Base-by-base conservation (phyloP, 2,797 vertebrate genomes). In the Margarornis squamiger region DNA sequence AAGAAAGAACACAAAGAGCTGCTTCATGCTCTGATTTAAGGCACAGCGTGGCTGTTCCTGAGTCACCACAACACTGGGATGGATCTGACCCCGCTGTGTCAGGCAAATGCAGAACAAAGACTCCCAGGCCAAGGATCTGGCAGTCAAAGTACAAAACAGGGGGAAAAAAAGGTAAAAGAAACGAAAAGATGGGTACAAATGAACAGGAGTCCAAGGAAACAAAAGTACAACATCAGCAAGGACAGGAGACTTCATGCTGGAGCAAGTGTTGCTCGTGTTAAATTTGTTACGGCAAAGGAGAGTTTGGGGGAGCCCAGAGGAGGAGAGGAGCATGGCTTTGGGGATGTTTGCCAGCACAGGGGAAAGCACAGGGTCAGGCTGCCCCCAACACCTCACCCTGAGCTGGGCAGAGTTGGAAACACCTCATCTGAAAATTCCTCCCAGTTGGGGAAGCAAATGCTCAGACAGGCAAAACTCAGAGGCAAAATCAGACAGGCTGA, bases 401-500 rank as follows among this genome's bases (percentile, higher is more conserved):
- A 52, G 61, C 72, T 59, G 2, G 3, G 12, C 9, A 24, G 6
- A n/a, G 38, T 29, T 73, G 0, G 3, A 81, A 94, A 49, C 2
- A 10, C 11, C 1, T 0, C 5, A 5, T 46, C 1, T n/a, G n/a
- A 88, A 78, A 29, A 62, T 18, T 45, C 58, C 41, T 18, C 34
- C 11, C 11, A 3, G 7, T 26, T 73, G 58, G 45, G 26, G 38
- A 77, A 19, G 34, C 0, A 1, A 83, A 63, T 0, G 1, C 32
- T 52, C 9, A 5, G 8, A 18, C 2, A 34, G 48, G 48, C 6
- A 71, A 71, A 88, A 84, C 32, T 32, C 61, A 23, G 9, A 32
- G 39, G 29, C 21, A n/a, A n/a, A 23, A 23, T 23, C 22, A 24
- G 21, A 5, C 21, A 34, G n/a, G 15, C 41, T 65, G 45, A 46